Percentiles rank a stretch among this genome's conserved stretches.
Evolutionary conservation across 2,113 vertebrate species (phyloP).

Genomic region (Etheostoma spectabile): DNA sequence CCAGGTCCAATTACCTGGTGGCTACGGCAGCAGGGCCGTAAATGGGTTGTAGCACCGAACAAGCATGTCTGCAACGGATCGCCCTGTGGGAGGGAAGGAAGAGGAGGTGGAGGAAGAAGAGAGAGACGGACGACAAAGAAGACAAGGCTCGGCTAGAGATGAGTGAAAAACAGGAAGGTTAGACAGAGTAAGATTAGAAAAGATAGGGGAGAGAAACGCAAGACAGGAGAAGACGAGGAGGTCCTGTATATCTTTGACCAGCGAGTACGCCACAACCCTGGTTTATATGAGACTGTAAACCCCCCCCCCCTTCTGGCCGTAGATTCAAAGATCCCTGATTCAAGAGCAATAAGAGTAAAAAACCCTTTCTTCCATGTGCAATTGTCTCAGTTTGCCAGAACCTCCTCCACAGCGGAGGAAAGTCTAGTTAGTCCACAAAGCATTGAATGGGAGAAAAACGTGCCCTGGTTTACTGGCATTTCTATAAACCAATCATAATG

Average conservation of each 20-base stretch:
- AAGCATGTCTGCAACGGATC: constrained; percentile 88
- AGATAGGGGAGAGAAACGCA: background rate
- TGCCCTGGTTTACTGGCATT: too few relatives aligned
- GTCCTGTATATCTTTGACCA: background rate
- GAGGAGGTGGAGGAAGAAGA: constrained; percentile 1
- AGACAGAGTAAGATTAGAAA: background rate
- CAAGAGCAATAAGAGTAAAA: too few relatives aligned
- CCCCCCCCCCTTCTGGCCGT: too few relatives aligned
- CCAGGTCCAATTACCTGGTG: constrained; percentile 88
- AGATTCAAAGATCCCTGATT: too few relatives aligned
- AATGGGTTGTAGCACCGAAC: constrained; percentile 88
- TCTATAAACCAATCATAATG: too few relatives aligned
- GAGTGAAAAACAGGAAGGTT: constrained; percentile 28
- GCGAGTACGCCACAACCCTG: too few relatives aligned
- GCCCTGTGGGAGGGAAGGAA: constrained; percentile 72
- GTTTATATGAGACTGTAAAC: too few relatives aligned
- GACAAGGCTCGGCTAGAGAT: background rate
- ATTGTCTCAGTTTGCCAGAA: too few relatives aligned
- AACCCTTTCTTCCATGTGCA: too few relatives aligned
- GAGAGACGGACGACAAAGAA: constrained; percentile 11
- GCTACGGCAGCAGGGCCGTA: constrained; percentile 84
- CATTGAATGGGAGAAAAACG: too few relatives aligned
- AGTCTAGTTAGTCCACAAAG: too few relatives aligned
- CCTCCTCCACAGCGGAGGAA: too few relatives aligned
- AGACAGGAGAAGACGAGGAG: background rate